phyloP scores from a whole-genome alignment of 2,888 invertebrate genomes.

The Megastigmus dorsalis region DNA sequence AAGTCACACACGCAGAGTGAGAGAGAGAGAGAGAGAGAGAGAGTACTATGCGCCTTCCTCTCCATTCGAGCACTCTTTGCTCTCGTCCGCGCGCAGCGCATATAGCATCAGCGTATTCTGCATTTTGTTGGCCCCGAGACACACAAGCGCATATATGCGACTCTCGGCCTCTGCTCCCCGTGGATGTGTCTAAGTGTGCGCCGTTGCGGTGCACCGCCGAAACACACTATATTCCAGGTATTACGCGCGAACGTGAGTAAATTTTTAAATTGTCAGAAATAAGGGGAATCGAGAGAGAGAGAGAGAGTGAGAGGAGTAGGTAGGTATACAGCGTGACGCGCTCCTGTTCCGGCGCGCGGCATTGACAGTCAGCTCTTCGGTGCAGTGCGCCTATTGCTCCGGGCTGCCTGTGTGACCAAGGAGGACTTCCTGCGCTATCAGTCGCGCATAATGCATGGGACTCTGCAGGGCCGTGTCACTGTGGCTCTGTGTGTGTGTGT shows the following conservation, averaged over 20 bases:
- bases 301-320: too few species aligned
- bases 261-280: slow-evolving; percentile 28
- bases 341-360: slow-evolving; percentile 50
- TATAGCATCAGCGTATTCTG: background rate
- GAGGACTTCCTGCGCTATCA: slow-evolving; percentile 52
- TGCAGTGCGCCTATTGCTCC: background rate
- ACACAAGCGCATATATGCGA: too few species aligned
- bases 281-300: slow-evolving; percentile 18
- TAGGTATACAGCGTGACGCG: background rate
- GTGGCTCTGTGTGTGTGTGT: too few species aligned
- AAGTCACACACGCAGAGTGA: background rate
- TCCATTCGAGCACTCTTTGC: background rate
- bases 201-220: background rate
- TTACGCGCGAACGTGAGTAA: slow-evolving; percentile 42
- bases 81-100: background rate
- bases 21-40: too few species aligned
- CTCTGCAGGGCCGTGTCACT: too few species aligned
- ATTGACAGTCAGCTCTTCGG: slow-evolving; percentile 42
- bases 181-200: too few species aligned
- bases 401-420: background rate
- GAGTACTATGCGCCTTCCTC: too few species aligned
- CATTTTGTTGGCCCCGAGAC: slow-evolving; percentile 2
- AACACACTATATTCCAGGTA: slow-evolving; percentile 47
- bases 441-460: slow-evolving; percentile 51
- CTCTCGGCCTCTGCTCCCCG: too few species aligned